These are phyloP conservation scores for Apus apus DNA, from an alignment of 2,113 vertebrate species.

Conservation along the genomic window DNA sequence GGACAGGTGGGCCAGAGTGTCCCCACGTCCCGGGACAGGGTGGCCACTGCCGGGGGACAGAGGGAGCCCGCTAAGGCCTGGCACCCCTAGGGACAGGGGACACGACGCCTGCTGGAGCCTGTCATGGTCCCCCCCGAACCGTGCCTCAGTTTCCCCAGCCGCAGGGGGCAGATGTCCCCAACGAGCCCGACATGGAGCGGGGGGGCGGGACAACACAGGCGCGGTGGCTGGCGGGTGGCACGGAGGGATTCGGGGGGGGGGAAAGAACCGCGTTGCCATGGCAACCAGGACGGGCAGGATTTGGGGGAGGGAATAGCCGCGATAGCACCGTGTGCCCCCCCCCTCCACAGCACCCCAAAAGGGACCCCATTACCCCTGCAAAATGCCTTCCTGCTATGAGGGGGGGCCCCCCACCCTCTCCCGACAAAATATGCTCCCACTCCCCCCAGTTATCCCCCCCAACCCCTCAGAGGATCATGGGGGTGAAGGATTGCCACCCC, in stretches of 20 bases:
- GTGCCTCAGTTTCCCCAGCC: not conserved
- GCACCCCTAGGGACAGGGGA: not conserved
- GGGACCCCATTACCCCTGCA: not conserved
- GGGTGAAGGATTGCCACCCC: not conserved
- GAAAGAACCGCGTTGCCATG: not conserved
- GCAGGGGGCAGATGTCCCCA: not conserved
- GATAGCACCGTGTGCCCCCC: not conserved
- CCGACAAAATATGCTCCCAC: no score
- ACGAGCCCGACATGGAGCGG: accelerated
- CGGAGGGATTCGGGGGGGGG: not conserved
- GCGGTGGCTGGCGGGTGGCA: not conserved
- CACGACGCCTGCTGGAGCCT: not conserved
- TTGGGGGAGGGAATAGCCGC: not conserved
- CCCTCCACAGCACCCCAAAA: not conserved
- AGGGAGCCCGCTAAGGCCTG: not conserved
- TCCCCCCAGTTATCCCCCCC: no score
- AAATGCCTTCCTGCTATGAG: no score
- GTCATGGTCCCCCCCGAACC: no score
- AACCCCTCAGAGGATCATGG: no score
- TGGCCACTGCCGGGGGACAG: not conserved
- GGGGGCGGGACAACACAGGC: not conserved
- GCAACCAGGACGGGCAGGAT: not conserved
- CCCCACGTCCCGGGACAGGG: not conserved
- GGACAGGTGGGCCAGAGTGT: not conserved
- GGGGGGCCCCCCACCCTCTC: not conserved